These are phyloP conservation scores for Coreius guichenoti DNA, from an alignment of 2,797 vertebrate genomes.

Conservation along the genomic window DNA sequence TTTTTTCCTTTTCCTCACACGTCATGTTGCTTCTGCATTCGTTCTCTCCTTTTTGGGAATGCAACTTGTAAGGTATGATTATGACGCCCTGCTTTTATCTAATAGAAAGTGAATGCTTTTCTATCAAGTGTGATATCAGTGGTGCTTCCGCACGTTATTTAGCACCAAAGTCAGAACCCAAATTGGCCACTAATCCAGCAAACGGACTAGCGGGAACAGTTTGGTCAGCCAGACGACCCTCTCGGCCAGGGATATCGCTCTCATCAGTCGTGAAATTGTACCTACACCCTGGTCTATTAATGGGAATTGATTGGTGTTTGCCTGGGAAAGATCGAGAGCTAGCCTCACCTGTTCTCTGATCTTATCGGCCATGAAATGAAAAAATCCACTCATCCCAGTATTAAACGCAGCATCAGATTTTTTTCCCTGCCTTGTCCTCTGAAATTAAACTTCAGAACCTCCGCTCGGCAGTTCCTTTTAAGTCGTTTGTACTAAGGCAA, in stretches of 20 bases:
- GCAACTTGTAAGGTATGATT: conserved; percentile 16
- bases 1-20: neutral
- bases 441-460: conserved; percentile 54
- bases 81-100: neutral
- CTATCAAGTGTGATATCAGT: conserved; percentile 3
- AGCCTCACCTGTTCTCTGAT: conserved; percentile 65
- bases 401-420: conserved; percentile 66
- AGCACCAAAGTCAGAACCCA: conserved; percentile 49
- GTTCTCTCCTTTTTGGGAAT: neutral
- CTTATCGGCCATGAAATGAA: conserved; percentile 73
- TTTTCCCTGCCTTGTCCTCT: conserved; percentile 16
- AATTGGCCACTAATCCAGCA: conserved; percentile 56
- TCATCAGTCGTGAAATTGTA: conserved; percentile 67
- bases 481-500: conserved; percentile 12
- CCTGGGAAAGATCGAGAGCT: conserved; percentile 65
- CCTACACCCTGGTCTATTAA: conserved; percentile 63
- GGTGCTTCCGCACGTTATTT: conserved; percentile 42
- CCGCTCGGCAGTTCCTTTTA: conserved; percentile 1
- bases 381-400: conserved; percentile 71
- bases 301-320: conserved; percentile 71
- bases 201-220: conserved; percentile 58
- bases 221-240: conserved; percentile 55
- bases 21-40: neutral
- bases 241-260: conserved; percentile 51
- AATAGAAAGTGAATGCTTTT: conserved; percentile 1